Evolutionary conservation across 2,888 invertebrate genomes (phyloP), one percentile per base, ranked within the genome.

Genomic region (Tromatobia lineatoria): DNA sequence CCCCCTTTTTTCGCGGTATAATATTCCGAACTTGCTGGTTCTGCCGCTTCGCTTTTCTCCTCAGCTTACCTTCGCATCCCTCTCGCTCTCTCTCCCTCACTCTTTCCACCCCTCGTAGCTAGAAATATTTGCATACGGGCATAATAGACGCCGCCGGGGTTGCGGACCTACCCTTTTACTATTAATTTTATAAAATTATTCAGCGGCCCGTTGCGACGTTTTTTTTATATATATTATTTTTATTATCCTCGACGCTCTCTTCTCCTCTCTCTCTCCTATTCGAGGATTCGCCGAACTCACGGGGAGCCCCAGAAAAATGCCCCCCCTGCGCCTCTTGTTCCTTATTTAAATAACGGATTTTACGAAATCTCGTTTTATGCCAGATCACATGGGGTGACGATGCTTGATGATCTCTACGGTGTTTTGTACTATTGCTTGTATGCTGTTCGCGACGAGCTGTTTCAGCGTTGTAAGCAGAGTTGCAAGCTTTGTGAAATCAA

Each of bases 271-370:
- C 80, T 74, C 50, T 45, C 70, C 45, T 45, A 66, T 70, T 73
- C 78, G 78, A 34, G 34, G 78, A 82, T 82, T 85, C 79, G 84
- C 66, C 64, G 66, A 79, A 79, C 75, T 82, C 75, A 79, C 54
- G 52, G 81, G 78, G 84, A 75, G 64, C 73, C 73, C 71, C 64
- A 13, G 54, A 71, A 79, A 69, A 42, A 50, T 66, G 71, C 71
- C 81, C 75, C 80, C 54, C 80, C 54, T 42, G 13, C 52, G 80
- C 73, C 71, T 69, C 47, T 70, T 74, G 76, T 29, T 74, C 70
- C 90, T 90, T 93, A 93, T 93, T 93, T 93, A 91, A 93, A 93
- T 93, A 93, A 93, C 93, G 93, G 93, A 93, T 93, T 93, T 93
- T 91, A 90, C 87, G 87, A 93, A 93, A 93, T 93, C 93, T 92